A percentile compares a stretch with the other conserved stretches of the same genome.
Conservation (phyloP, 2,797 vertebrate species). For the Paedocypris micromegethes region DNA sequence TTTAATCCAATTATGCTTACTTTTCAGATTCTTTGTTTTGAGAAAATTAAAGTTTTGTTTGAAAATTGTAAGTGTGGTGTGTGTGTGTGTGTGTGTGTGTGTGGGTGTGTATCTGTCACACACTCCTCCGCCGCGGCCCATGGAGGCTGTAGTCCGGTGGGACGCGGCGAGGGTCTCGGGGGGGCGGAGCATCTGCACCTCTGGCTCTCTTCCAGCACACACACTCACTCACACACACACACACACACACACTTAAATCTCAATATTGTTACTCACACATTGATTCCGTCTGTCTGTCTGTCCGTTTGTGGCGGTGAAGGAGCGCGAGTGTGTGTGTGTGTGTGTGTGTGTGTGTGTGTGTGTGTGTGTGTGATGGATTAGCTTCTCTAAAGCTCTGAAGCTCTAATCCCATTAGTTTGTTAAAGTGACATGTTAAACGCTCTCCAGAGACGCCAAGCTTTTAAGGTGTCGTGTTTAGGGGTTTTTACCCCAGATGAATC, state of each 20-base stretch:
- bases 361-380: no score
- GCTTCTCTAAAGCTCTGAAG: conserved; percentile 17
- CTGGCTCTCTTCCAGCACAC: conserved; percentile 50
- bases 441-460: conserved; percentile 50
- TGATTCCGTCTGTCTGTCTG: conserved; percentile 14
- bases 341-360: no score
- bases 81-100: no score
- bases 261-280: conserved; percentile 41
- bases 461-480: conserved; percentile 51
- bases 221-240: conserved; percentile 52
- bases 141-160: no score
- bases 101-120: no score
- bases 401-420: conserved; percentile 68
- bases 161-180: no score
- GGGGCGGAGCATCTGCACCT: conserved; percentile 53
- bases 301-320: conserved; percentile 12
- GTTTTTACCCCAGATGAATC: conserved; percentile 44
- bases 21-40: no score
- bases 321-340: no score
- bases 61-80: no score
- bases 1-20: no score
- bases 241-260: conserved; percentile 47
- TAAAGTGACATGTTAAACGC: conserved; percentile 59
- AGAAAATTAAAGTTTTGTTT: no score
- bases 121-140: no score